Percentiles rank a stretch among this genome's conserved stretches.
These are phyloP conservation scores for Pseudochirops cupreus DNA, from an alignment of 2,797 vertebrate genomes.

Conservation along the genomic window DNA sequence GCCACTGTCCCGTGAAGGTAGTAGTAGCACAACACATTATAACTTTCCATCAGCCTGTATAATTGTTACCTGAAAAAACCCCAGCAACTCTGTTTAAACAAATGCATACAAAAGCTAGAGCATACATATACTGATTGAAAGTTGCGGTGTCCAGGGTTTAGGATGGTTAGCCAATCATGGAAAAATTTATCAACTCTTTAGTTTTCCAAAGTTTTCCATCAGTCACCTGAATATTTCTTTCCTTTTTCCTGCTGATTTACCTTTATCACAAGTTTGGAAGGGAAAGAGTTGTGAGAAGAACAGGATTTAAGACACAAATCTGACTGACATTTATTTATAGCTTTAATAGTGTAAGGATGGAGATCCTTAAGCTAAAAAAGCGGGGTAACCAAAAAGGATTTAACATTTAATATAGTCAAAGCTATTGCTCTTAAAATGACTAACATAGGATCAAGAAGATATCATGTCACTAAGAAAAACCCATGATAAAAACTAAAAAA, in stretches of 20 bases:
- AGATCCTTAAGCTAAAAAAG: slow-evolving; percentile 47
- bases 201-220: slow-evolving; percentile 31
- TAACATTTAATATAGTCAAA: slow-evolving; percentile 27
- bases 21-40: not conserved
- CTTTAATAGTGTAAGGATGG: not conserved
- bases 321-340: not conserved
- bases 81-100: not conserved
- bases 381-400: not conserved
- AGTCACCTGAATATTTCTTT: slow-evolving; percentile 34
- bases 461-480: not conserved
- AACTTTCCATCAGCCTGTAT: slow-evolving; percentile 45
- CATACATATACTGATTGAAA: not conserved
- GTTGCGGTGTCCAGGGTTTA: slow-evolving; percentile 11
- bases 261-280: slow-evolving; percentile 50
- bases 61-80: slow-evolving; percentile 30
- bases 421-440: slow-evolving; percentile 38
- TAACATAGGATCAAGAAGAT: not conserved
- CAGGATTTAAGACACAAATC: slow-evolving; percentile 36
- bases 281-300: slow-evolving; percentile 21
- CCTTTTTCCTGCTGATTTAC: slow-evolving; percentile 14
- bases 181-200: slow-evolving; percentile 37
- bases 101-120: slow-evolving; percentile 37
- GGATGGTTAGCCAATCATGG: slow-evolving; percentile 15
- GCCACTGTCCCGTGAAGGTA: slow-evolving; percentile 9
- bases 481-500: not conserved